phyloP scores from a whole-genome alignment of 2,113 vertebrate genomes.

The Oryzias celebensis region DNA sequence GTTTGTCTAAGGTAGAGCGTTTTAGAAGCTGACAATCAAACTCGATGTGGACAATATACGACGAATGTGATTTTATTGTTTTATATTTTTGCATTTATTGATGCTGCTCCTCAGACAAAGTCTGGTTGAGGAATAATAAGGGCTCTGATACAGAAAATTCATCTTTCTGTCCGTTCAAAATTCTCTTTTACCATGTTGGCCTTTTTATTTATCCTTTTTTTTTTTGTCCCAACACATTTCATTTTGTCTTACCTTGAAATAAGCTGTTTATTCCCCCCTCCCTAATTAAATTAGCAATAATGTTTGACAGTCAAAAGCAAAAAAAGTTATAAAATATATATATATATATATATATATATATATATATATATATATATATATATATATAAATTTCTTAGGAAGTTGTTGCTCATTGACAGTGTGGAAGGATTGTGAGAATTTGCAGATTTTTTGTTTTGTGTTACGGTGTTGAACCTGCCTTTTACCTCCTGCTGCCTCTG shows the following conservation, averaged over 20 bases:
- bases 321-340: slow-evolving; percentile 16
- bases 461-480: slow-evolving; percentile 68
- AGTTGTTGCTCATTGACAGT: slow-evolving; percentile 16
- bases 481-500: slow-evolving; percentile 71
- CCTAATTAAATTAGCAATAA: slow-evolving; percentile 77
- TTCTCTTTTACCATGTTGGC: slow-evolving; percentile 30
- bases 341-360: not conserved
- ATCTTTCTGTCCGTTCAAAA: slow-evolving; percentile 33
- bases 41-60: slow-evolving; percentile 49
- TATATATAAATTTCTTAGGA: slow-evolving; percentile 12
- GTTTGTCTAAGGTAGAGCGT: slow-evolving; percentile 34
- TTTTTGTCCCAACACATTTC: slow-evolving; percentile 61
- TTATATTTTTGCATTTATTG: slow-evolving; percentile 60
- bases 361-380: no score
- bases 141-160: slow-evolving; percentile 57
- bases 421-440: not conserved
- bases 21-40: slow-evolving; percentile 72
- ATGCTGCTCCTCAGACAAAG: slow-evolving; percentile 63
- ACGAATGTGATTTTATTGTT: slow-evolving; percentile 64
- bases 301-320: slow-evolving; percentile 47
- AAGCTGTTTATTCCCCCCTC: slow-evolving; percentile 34
- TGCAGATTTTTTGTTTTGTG: slow-evolving; percentile 45
- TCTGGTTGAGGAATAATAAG: slow-evolving; percentile 69
- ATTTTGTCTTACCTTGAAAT: slow-evolving; percentile 36
- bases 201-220: slow-evolving; percentile 32